Evolutionary conservation across 2,797 vertebrate genomes (phyloP).

Genomic region (Parauchenoglanis ngamensis): DNA sequence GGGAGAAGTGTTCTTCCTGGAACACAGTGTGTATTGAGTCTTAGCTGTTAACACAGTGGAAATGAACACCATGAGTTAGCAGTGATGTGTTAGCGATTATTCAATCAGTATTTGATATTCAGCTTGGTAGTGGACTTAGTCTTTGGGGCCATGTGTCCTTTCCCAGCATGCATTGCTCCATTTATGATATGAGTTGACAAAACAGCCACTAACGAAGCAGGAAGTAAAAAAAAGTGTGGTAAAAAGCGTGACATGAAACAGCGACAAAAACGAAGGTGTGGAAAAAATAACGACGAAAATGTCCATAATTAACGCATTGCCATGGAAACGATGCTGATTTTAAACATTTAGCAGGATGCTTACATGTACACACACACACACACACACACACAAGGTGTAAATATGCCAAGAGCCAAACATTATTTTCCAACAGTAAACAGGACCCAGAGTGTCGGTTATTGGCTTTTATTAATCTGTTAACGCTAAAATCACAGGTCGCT

Average conservation of each 20-base stretch:
- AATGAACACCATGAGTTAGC: not conserved
- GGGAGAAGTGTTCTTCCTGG: not conserved
- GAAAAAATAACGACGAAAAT: conserved; percentile 49
- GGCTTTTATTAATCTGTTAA: not conserved
- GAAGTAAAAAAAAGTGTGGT: conserved; percentile 53
- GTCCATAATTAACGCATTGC: conserved; percentile 66
- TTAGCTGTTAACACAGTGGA: not conserved
- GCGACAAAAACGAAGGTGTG: conserved; percentile 54
- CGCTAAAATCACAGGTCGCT: not conserved
- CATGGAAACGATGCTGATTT: conserved; percentile 62
- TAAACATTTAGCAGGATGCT: conserved; percentile 8
- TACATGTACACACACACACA: conserved; percentile 25
- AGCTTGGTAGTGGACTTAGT: not conserved
- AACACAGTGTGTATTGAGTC: not conserved
- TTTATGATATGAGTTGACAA: conserved; percentile 63
- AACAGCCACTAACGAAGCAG: conserved; percentile 62
- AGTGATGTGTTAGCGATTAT: not conserved
- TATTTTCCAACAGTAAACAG: not conserved
- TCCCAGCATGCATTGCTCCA: conserved; percentile 49
- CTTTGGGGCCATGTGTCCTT: conserved; percentile 16
- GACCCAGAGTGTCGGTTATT: not conserved
- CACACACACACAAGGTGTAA: not conserved
- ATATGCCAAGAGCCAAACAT: not conserved
- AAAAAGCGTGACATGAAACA: conserved; percentile 62
- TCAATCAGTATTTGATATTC: not conserved